Evolutionary conservation across 2,888 invertebrate genomes (phyloP), one percentile per base, ranked within the genome.

Genomic region (Axea sp.): DNA sequence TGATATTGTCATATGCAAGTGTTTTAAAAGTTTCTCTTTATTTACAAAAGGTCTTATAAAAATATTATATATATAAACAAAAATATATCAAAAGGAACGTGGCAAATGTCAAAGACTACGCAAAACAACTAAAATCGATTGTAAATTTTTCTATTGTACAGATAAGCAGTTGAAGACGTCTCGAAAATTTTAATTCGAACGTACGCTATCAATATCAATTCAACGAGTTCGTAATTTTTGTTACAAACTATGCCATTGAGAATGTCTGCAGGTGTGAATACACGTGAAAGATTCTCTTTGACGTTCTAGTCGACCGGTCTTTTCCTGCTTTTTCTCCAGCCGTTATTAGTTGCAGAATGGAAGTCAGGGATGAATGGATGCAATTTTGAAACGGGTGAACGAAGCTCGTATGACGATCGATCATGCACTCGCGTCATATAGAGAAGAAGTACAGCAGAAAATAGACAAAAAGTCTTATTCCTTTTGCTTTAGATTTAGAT

Each of bases 361-460:
- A 69, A 68, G 67, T 73, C 73, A 71, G 53, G 72, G 77, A 81
- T 76, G 77, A 79, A 79, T 78, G 79, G 78, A 67, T 62, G 78
- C 76, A 79, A 79, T 79, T 81, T 79, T 72, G 75, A 75, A 77
- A 76, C 65, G 74, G 47, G 45, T 73, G 76, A 75, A 73, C 73
- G 77, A 78, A 78, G 75, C 72, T 76, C 68, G 45, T 62, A 72
- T 33, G 59, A 53, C 77, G 79, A 80, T 79, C 78, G 80, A 82
- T 81, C 78, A 76, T 76, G 60, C 53, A 57, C 59, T 55, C 51
- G 53, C 41, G 72, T 53, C 67, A 60, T 53, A 76, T 75, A 45
- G 59, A 64, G 59, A 69, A 74, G 69, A 74, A 74, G 64, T 74
- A 69, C 62, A 74, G 69, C 35, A 45, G 51, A 64, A 74, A 60